phyloP scores from a whole-genome alignment of 2,113 vertebrate genomes.

The Gavialis gangeticus region DNA sequence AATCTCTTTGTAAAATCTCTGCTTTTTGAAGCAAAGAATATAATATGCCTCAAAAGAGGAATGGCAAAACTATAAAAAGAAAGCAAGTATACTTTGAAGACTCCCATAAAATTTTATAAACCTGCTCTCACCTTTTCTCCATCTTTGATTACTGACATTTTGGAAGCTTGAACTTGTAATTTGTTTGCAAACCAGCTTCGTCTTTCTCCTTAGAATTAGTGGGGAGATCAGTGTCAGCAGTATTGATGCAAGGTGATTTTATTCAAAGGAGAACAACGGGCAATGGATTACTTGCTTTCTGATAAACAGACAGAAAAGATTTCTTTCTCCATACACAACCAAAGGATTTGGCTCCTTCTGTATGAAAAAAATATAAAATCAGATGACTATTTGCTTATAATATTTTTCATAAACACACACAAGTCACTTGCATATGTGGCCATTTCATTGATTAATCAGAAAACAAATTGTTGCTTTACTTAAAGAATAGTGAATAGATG shows the following conservation, averaged over 20 bases:
- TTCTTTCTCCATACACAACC: background rate
- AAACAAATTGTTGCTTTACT: background rate
- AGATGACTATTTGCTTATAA: background rate
- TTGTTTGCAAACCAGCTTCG: background rate
- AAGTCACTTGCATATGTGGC: background rate
- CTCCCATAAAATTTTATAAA: background rate
- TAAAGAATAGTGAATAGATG: background rate
- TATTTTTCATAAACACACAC: background rate
- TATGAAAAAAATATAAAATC: background rate
- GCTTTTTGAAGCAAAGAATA: background rate
- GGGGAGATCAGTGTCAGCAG: background rate
- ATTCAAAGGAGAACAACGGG: background rate
- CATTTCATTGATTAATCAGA: background rate
- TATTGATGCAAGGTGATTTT: background rate
- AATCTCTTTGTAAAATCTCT: background rate
- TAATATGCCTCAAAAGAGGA: constrained; percentile 7
- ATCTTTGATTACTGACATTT: background rate
- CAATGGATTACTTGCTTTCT: background rate
- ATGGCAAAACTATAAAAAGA: background rate
- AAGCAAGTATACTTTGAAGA: background rate
- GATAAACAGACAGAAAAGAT: background rate
- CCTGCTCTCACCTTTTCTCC: background rate
- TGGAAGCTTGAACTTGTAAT: background rate
- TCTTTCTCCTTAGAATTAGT: background rate
- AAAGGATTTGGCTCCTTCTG: background rate